A percentile compares a stretch with the other conserved stretches of the same genome.
Conservation (phyloP, 2,797 vertebrate genomes). For the Carcharodon carcharias region DNA sequence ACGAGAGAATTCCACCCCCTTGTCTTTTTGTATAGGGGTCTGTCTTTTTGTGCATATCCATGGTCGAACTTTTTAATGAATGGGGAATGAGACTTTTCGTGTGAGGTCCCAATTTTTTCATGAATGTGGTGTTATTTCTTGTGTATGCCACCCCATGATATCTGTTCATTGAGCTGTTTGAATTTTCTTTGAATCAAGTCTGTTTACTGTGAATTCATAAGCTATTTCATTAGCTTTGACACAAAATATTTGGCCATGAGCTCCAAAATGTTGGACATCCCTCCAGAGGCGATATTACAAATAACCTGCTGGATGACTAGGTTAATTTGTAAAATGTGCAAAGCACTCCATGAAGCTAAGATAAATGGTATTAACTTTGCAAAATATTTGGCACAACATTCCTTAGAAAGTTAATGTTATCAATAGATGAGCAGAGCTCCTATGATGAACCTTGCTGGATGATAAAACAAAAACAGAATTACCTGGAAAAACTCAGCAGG, state of each 20-base stretch:
- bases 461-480: too few species aligned
- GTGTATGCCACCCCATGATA: not conserved
- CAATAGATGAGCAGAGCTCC: too few species aligned
- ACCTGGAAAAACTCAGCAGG: too few species aligned
- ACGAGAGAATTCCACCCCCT: too few species aligned
- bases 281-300: not conserved
- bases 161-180: not conserved
- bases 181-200: not conserved
- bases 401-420: conserved; percentile 40
- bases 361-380: conserved; percentile 58
- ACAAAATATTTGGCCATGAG: not conserved
- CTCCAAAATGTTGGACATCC: not conserved
- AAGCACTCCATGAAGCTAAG: not conserved
- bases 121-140: not conserved
- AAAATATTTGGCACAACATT: conserved; percentile 51
- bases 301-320: not conserved
- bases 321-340: not conserved
- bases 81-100: not conserved
- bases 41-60: not conserved
- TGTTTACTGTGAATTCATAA: not conserved
- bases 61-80: not conserved
- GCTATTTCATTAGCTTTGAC: not conserved
- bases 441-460: not conserved
- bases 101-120: not conserved
- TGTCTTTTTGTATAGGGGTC: not conserved